Conservation (phyloP, 1,140 invertebrate species). For the Apis laboriosa region DNA sequence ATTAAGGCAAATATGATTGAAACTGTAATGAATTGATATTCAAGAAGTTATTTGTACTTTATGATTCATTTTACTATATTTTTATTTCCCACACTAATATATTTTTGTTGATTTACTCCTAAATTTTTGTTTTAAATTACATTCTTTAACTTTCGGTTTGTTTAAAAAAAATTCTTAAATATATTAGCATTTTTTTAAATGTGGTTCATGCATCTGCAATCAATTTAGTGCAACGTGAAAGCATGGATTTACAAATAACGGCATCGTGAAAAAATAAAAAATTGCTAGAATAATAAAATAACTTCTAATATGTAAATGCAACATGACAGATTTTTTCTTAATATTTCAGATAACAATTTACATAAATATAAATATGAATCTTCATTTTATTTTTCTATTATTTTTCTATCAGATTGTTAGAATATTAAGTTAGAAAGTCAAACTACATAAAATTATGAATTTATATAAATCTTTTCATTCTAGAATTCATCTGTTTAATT, state of each 20-base stretch:
- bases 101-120: conserved; percentile 56
- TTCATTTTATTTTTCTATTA: background rate
- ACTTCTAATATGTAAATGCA: conserved; percentile 37
- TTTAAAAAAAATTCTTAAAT: conserved; percentile 31
- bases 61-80: conserved; percentile 16
- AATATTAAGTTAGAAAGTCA: background rate
- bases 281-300: conserved; percentile 34
- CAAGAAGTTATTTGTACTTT: conserved; percentile 54
- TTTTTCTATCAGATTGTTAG: background rate
- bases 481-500: conserved; percentile 13
- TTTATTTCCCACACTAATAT: conserved; percentile 56
- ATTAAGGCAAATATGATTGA: conserved; percentile 42
- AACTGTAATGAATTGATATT: conserved; percentile 38
- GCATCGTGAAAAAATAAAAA: conserved; percentile 33
- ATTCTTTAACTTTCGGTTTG: conserved; percentile 13
- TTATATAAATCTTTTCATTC: conserved; percentile 33
- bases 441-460: conserved; percentile 33
- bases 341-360: background rate
- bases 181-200: conserved; percentile 22
- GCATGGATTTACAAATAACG: conserved; percentile 73
- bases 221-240: conserved; percentile 54
- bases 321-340: conserved; percentile 25
- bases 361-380: conserved; percentile 36
- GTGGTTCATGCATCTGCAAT: conserved; percentile 62
- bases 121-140: conserved; percentile 42